phyloP scores from a whole-genome alignment of 2,888 invertebrate genomes.

The Malthinus flaveolus region DNA sequence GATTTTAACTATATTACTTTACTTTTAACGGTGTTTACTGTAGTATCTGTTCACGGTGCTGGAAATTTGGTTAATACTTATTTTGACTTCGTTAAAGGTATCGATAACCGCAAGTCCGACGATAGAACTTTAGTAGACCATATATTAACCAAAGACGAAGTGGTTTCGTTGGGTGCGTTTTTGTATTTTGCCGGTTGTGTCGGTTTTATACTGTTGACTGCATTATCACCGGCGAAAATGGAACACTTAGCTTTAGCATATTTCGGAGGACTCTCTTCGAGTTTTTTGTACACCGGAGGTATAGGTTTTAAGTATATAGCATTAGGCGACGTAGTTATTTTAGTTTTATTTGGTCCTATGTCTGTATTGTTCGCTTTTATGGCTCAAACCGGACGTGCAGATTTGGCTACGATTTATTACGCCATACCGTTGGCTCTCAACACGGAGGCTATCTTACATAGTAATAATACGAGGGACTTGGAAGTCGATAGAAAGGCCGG shows the following conservation, averaged over 20 bases:
- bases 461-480: slow-evolving; percentile 91
- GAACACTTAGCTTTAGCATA: slow-evolving; percentile 93
- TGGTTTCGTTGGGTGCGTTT: slow-evolving; percentile 86
- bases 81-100: slow-evolving; percentile 94
- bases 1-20: slow-evolving; percentile 81
- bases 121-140: slow-evolving; percentile 95
- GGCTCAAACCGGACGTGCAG: slow-evolving; percentile 89
- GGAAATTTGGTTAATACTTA: slow-evolving; percentile 97
- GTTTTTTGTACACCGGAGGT: slow-evolving; percentile 96
- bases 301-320: slow-evolving; percentile 96
- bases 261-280: slow-evolving; percentile 92
- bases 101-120: slow-evolving; percentile 91
- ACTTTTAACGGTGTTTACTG: slow-evolving; percentile 80
- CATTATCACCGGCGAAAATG: slow-evolving; percentile 86
- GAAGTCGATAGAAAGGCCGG: slow-evolving; percentile 87
- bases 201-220: slow-evolving; percentile 49
- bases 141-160: slow-evolving; percentile 78
- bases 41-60: slow-evolving; percentile 91
- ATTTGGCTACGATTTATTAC: slow-evolving; percentile 89
- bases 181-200: slow-evolving; percentile 84
- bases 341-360: slow-evolving; percentile 92
- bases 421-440: slow-evolving; percentile 92
- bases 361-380: slow-evolving; percentile 92
- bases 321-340: slow-evolving; percentile 87
- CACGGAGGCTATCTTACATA: slow-evolving; percentile 93